These are phyloP conservation scores for Ennomos erosarius DNA, from an alignment of 2,888 invertebrate genomes.

Conservation along the genomic window DNA sequence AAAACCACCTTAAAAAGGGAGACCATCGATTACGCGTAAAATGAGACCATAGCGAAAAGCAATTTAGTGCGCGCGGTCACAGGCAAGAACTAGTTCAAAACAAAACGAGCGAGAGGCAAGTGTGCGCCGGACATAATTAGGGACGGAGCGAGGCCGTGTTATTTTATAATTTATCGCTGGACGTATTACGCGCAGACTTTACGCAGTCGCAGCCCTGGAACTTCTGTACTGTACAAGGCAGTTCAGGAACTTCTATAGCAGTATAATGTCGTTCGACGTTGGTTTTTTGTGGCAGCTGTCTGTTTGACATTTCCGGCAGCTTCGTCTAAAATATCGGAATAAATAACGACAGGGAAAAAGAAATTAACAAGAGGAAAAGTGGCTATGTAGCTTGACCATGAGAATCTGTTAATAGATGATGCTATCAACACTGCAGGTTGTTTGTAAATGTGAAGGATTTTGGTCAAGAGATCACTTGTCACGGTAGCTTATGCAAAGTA, in stretches of 20 bases:
- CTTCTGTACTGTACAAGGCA: neutral
- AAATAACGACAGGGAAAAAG: too few species aligned
- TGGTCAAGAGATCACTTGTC: too few species aligned
- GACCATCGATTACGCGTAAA: constrained; percentile 23
- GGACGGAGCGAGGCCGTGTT: constrained; percentile 41
- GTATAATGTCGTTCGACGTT: too few species aligned
- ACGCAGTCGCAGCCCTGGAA: neutral
- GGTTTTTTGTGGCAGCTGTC: too few species aligned
- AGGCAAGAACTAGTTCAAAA: constrained; percentile 28
- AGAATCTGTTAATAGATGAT: too few species aligned
- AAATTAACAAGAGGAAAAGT: too few species aligned
- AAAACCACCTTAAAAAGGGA: constrained; percentile 16
- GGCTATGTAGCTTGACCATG: too few species aligned
- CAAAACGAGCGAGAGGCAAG: constrained; percentile 35
- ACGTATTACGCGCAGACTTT: constrained; percentile 33
- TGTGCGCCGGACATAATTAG: constrained; percentile 47
- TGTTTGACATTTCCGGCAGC: too few species aligned
- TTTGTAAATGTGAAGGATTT: too few species aligned
- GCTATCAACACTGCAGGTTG: too few species aligned
- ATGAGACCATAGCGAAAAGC: constrained; percentile 33
- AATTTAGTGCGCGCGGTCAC: constrained; percentile 33
- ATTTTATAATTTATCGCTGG: constrained; percentile 48
- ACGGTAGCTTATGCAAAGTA: too few species aligned
- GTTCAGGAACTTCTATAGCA: neutral
- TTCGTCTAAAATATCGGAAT: too few species aligned